Conservation (phyloP, 1,140 invertebrate species). For the Macrobrachium nipponense region DNA sequence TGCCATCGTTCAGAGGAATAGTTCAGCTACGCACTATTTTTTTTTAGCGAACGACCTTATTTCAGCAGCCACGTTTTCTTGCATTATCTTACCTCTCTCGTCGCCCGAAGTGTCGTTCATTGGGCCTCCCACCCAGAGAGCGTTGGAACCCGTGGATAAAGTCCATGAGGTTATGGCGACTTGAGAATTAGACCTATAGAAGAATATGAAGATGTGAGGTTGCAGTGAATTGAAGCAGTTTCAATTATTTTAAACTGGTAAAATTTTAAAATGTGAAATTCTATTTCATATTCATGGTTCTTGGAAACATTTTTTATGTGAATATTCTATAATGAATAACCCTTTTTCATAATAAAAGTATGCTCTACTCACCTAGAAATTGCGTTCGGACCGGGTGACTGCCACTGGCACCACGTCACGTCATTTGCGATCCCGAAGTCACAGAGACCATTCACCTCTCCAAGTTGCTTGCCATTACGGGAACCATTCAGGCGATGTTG, state of each 20-base stretch:
- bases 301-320: too few species aligned
- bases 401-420: constrained; percentile 51
- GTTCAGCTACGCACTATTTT: too few species aligned
- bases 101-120: constrained; percentile 71
- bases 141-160: constrained; percentile 57
- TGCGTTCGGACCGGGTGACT: constrained; percentile 17
- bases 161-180: constrained; percentile 45
- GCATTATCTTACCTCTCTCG: constrained; percentile 69
- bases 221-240: background rate
- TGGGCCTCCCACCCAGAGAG: constrained; percentile 76
- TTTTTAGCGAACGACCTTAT: too few species aligned
- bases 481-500: background rate
- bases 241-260: background rate
- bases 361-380: constrained; percentile 27
- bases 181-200: background rate
- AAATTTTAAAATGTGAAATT: too few species aligned
- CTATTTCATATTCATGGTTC: too few species aligned
- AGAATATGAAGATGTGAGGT: background rate
- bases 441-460: constrained; percentile 19
- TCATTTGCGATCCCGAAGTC: constrained; percentile 51
- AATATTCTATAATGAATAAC: too few species aligned
- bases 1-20: too few species aligned
- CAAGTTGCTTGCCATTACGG: background rate
- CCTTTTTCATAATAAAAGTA: too few species aligned
- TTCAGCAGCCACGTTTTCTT: too few species aligned